Percentiles rank a stretch among this genome's conserved stretches.
Evolutionary conservation across 2,113 vertebrate genomes (phyloP).

Genomic region (Fregata magnificens): DNA sequence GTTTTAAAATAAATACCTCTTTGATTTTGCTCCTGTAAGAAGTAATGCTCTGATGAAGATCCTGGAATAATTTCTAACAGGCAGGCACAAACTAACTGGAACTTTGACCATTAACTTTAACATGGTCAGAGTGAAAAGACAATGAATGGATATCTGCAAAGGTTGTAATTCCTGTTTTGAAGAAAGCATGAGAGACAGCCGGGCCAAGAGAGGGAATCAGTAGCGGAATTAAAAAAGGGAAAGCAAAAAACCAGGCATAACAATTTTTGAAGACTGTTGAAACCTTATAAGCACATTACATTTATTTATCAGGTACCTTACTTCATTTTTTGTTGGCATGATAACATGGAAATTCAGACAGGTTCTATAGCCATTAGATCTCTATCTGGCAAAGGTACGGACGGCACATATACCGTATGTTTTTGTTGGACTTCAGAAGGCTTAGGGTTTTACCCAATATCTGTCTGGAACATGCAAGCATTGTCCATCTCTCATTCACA

Average conservation of each 20-base stretch:
- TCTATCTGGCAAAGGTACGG: not conserved
- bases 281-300: not conserved
- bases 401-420: rapidly evolving
- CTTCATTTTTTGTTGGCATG: not conserved
- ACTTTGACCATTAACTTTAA: not conserved
- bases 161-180: not conserved
- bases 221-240: not conserved
- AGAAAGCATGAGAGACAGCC: not conserved
- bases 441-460: not conserved
- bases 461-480: not conserved
- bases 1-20: not conserved
- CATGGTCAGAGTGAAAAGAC: not conserved
- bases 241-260: not conserved
- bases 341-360: not conserved
- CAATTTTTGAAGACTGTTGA: not conserved
- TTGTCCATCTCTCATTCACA: not conserved
- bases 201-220: not conserved
- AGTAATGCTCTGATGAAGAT: not conserved
- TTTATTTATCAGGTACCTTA: not conserved
- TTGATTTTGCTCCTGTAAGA: not conserved
- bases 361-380: not conserved
- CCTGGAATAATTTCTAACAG: not conserved
- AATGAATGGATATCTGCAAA: not conserved
- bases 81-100: not conserved
- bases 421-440: not conserved